A percentile compares a stretch with the other conserved stretches of the same genome.
Conservation (phyloP, 2,113 vertebrate species). For the Bos javanicus region DNA sequence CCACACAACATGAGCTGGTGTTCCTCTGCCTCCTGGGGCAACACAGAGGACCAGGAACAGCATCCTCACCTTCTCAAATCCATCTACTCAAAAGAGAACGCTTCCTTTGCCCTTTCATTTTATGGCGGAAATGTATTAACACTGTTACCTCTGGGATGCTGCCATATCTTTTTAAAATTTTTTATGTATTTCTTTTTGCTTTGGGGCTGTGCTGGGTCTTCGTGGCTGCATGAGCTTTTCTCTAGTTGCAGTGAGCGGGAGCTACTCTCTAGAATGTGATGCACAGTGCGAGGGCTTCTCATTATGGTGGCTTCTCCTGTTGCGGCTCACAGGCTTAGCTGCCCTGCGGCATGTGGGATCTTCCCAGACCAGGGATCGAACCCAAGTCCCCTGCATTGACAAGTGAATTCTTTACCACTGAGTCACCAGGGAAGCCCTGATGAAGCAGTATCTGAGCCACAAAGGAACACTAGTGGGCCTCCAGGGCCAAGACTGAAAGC, state of each 20-base stretch:
- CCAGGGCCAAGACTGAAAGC: neutral
- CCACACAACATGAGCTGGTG: fast-evolving
- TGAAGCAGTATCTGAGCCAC: neutral
- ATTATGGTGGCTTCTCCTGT: neutral
- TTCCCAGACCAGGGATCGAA: neutral
- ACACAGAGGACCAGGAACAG: neutral
- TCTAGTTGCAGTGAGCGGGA: neutral
- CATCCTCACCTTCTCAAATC: neutral
- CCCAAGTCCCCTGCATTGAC: neutral
- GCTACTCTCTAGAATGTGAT: neutral
- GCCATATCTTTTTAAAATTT: neutral
- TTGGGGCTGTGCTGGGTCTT: neutral
- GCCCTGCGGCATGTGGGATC: neutral
- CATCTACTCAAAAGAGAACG: neutral
- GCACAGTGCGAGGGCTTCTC: neutral
- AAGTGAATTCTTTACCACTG: neutral
- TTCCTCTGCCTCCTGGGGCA: neutral
- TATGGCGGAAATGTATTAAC: neutral
- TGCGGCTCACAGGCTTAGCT: neutral
- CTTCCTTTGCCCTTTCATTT: neutral
- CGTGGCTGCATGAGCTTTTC: neutral
- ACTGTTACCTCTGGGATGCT: neutral
- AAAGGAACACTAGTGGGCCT: fast-evolving
- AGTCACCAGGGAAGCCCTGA: neutral
- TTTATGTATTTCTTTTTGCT: neutral